A percentile compares a stretch with the other conserved stretches of the same genome.
Conservation (phyloP, 2,113 vertebrate species). For the Spea multiplicata region DNA sequence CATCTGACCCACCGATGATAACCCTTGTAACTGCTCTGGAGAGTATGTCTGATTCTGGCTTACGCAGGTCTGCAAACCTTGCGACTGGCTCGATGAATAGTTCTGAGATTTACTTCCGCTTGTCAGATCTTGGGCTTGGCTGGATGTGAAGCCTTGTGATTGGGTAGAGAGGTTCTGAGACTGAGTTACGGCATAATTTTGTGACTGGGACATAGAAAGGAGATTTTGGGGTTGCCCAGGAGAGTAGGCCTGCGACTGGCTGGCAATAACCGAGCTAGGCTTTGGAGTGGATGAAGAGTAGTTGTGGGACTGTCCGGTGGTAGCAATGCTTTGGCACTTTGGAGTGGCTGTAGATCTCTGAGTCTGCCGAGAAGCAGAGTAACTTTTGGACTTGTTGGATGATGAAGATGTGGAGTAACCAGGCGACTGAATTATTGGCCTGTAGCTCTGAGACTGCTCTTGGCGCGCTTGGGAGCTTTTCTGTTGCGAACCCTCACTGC, state of each 20-base stretch:
- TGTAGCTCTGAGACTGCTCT: conserved; percentile 67
- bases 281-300: conserved; percentile 74
- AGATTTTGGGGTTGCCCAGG: conserved; percentile 70
- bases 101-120: conserved; percentile 50
- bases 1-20: conserved; percentile 63
- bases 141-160: conserved; percentile 73
- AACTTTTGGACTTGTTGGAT: conserved; percentile 59
- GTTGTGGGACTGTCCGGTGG: conserved; percentile 51
- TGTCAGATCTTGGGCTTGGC: conserved; percentile 79
- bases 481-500: conserved; percentile 66
- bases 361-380: conserved; percentile 52
- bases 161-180: conserved; percentile 58
- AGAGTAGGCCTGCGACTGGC: conserved; percentile 76
- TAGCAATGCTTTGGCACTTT: conserved; percentile 69
- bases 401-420: conserved; percentile 63
- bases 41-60: conserved; percentile 64
- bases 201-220: conserved; percentile 52
- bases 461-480: conserved; percentile 23
- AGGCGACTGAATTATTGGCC: conserved; percentile 88
- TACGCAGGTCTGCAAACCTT: conserved; percentile 65
- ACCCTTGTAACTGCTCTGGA: conserved; percentile 67
- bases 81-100: conserved; percentile 59
- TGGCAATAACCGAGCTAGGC: conserved; percentile 76
- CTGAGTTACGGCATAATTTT: conserved; percentile 58
- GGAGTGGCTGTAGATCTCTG: conserved; percentile 74